A percentile compares a stretch with the other conserved stretches of the same genome.
These are phyloP conservation scores for Dinocampus coccinellae DNA, from an alignment of 2,888 invertebrate genomes.

Conservation along the genomic window DNA sequence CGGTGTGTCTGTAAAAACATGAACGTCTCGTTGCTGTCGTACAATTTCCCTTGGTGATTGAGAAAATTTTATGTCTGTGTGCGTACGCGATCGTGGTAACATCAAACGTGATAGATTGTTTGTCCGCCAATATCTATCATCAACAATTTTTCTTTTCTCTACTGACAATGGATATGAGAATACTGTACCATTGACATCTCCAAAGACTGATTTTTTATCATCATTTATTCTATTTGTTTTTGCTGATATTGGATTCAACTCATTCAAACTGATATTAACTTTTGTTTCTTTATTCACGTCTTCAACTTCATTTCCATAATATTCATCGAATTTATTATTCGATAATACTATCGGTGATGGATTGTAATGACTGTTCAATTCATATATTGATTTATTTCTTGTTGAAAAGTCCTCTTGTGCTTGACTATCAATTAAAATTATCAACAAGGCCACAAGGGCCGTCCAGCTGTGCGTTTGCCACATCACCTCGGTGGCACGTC, in stretches of 20 bases:
- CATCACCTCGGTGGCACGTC: constrained; percentile 57
- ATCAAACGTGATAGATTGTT: not conserved
- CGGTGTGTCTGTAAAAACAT: not conserved
- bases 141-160: not conserved
- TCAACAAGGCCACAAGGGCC: constrained; percentile 62
- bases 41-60: not conserved
- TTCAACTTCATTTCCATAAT: not conserved
- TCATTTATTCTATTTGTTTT: constrained; percentile 11
- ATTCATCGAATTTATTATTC: not conserved
- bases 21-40: not conserved
- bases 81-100: not conserved
- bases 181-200: not conserved
- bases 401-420: constrained; percentile 29
- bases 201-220: not conserved
- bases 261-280: not conserved
- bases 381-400: not conserved
- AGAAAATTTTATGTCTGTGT: constrained; percentile 4
- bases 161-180: constrained; percentile 18
- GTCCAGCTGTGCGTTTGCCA: constrained; percentile 53
- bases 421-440: constrained; percentile 41
- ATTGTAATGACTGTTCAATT: not conserved
- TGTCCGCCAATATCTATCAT: not conserved
- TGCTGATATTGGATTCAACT: not conserved
- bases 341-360: not conserved
- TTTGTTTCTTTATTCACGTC: not conserved